These are phyloP conservation scores for Sula dactylatra DNA, from an alignment of 2,113 vertebrate species.

Conservation along the genomic window DNA sequence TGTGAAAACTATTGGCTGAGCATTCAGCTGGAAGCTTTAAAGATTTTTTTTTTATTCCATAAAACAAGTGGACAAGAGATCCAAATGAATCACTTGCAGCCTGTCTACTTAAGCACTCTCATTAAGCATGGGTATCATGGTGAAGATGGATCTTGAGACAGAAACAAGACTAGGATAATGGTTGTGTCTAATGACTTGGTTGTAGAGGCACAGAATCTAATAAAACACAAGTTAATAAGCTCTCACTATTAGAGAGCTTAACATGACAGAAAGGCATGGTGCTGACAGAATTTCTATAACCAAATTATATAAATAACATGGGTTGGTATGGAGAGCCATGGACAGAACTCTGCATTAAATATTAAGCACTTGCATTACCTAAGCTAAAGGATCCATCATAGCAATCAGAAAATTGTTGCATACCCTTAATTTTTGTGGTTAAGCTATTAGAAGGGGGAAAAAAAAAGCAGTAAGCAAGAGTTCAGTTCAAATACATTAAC, in stretches of 20 bases:
- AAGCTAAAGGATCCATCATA: background rate
- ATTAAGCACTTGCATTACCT: background rate
- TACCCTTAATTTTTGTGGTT: background rate
- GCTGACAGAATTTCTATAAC: constrained; percentile 15
- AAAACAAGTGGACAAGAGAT: background rate
- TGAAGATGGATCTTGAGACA: constrained; percentile 5
- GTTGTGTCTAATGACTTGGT: constrained; percentile 35
- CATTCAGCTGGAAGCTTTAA: background rate
- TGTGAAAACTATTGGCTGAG: background rate
- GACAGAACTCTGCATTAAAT: background rate
- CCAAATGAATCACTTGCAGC: background rate
- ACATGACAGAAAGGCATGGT: background rate
- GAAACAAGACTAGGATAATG: background rate
- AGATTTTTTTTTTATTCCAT: background rate
- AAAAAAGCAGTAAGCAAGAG: background rate
- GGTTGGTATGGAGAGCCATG: background rate
- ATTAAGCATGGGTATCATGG: background rate
- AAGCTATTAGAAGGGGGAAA: background rate
- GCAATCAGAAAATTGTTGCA: background rate
- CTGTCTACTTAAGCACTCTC: constrained; percentile 34
- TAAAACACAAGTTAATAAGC: constrained; percentile 47
- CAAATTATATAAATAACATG: background rate
- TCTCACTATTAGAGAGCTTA: constrained; percentile 4
- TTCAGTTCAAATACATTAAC: background rate
- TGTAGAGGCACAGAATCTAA: constrained; percentile 32